Evolutionary conservation across 2,113 vertebrate species (phyloP), one percentile per base, ranked within the genome.

Genomic region (Geococcyx californianus): DNA sequence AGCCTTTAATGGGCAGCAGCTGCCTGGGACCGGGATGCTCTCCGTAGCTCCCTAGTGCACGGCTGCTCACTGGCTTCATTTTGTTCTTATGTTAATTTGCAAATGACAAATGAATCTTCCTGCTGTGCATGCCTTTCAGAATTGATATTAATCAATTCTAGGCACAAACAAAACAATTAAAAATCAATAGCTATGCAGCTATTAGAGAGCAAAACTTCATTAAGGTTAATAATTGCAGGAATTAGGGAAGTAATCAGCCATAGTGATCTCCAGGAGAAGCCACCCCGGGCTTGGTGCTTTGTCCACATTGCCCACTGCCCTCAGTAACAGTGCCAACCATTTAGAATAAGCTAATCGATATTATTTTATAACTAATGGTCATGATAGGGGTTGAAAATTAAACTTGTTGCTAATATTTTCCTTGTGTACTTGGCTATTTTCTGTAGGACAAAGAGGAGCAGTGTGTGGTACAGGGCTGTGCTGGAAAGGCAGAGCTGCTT

Each of bases 191-290:
- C 90, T 80, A 34, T n/a, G 68, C 54, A 45, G 29, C n/a, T 95
- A 84, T 93, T 92, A 89, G 92, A 49, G 76, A 93, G 94, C 89
- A 56, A 58, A 44, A 80, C 89, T 92, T 93, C 96, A 96, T 96
- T 95, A 94, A 45, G 51, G 81, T 78, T 94, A 70, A 74, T 96
- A 91, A 97, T 95, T 66, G 82, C 70, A 31, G 91, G 75, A 89
- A 94, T 97, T 93, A 94, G 31, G 54, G 90, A 51, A 84, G 74
- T 52, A 94, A 91, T 93, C 38, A 88, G 28, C 55, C 31, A 18
- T 58, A 33, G 93, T 88, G 81, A 62, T 89, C 76, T 90, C 90
- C 62, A 78, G 89, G 68, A 96, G 83, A 79, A 95, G 96, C 91
- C 74, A 42, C 77, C 58, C 51, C 38, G 24, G 96, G 75, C 76